Conservation (phyloP, 2,113 vertebrate species). For the Phylloscopus trochilus region DNA sequence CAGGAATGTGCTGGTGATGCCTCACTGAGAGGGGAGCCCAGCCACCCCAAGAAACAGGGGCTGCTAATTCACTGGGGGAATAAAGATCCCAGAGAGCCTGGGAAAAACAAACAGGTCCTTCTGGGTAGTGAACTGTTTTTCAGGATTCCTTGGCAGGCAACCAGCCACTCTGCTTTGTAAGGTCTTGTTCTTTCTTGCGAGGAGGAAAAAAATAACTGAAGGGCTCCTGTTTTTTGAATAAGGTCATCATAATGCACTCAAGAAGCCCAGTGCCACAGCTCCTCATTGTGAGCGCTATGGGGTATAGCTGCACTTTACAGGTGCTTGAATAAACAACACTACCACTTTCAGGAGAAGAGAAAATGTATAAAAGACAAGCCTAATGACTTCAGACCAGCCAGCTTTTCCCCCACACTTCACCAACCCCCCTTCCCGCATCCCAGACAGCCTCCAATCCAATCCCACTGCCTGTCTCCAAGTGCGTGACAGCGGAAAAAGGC, state of each 20-base stretch:
- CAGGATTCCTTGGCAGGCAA: constrained; percentile 66
- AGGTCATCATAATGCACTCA: constrained; percentile 27
- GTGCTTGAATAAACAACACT: constrained; percentile 53
- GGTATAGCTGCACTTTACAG: constrained; percentile 30
- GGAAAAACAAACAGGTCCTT: constrained; percentile 70
- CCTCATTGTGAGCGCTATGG: background rate
- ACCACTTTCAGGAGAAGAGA: background rate
- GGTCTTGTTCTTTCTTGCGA: constrained; percentile 45
- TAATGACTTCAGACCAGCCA: constrained; percentile 10
- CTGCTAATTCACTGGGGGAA: constrained; percentile 33
- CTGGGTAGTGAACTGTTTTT: constrained; percentile 58
- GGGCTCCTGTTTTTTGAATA: constrained; percentile 20
- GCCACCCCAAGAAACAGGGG: constrained; percentile 10
- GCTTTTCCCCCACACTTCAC: background rate
- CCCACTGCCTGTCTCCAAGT: background rate
- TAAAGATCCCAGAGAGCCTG: constrained; percentile 59
- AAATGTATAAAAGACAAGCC: background rate
- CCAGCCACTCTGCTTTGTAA: constrained; percentile 55
- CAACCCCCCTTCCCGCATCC: background rate
- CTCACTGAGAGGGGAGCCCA: background rate
- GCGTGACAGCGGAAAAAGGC: background rate
- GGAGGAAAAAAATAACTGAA: constrained; percentile 37
- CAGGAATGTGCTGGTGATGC: background rate
- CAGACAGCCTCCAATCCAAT: background rate
- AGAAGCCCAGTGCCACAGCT: background rate